phyloP scores from a whole-genome alignment of 2,113 vertebrate species.

The Aspiorhynchus laticeps region DNA sequence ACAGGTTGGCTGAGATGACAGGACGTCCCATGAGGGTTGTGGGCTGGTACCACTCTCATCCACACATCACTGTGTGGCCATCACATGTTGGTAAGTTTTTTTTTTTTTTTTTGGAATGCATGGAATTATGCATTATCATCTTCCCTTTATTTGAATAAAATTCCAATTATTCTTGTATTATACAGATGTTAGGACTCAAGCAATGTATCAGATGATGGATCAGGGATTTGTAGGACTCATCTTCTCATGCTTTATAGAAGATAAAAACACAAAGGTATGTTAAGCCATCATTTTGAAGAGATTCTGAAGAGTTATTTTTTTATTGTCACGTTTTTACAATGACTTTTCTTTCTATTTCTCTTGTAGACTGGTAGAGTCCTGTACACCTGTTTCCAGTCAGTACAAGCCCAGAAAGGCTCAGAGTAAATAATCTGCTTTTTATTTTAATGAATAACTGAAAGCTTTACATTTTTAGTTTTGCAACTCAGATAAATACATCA shows the following conservation, averaged over 20 bases:
- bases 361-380: constrained; percentile 90
- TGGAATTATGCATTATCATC: not conserved
- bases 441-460: not conserved
- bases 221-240: constrained; percentile 96
- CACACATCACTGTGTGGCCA: constrained; percentile 98
- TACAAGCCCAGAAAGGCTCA: constrained; percentile 92
- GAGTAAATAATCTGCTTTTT: constrained; percentile 80
- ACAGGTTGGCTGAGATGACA: constrained; percentile 91
- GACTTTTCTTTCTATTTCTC: constrained; percentile 1
- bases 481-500: not conserved
- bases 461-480: not conserved
- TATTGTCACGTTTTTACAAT: not conserved
- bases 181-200: constrained; percentile 94
- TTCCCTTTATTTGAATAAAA: not conserved
- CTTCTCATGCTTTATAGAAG: constrained; percentile 98
- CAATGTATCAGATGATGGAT: constrained; percentile 99
- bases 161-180: not conserved
- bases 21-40: constrained; percentile 93
- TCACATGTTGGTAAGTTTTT: constrained; percentile 87
- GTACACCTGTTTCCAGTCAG: constrained; percentile 97
- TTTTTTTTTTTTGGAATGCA: not conserved
- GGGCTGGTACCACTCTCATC: constrained; percentile 98
- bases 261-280: constrained; percentile 92
- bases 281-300: not conserved
- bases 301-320: not conserved